Base-by-base conservation (phyloP, 2,888 invertebrate genomes). In the Cantharis rufa region DNA sequence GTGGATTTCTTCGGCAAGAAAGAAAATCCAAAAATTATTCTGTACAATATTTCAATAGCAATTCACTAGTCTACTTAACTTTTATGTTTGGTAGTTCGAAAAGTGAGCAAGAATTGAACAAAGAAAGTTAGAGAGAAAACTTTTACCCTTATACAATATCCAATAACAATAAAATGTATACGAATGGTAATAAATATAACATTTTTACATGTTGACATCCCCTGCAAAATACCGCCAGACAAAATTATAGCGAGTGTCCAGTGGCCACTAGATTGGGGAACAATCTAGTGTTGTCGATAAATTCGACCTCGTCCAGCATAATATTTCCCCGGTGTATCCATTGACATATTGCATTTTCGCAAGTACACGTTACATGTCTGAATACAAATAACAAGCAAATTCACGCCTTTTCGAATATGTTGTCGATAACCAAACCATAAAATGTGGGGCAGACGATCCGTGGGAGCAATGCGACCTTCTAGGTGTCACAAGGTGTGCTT, bases 271-370 rank as follows among this genome's bases (percentile, higher is more conserved):
- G 87, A 87, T 87, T 86, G 87, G 85, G 84, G 87, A 86, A 88
- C 87, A 87, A 88, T 88, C 87, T 87, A 87, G 85, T 85, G 84
- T 86, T 88, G 87, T 88, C 88, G 87, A 88, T 88, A 88, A 88
- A 88, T 85, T 86, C 85, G 85, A 84, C 81, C 82, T 83, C 83
- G 85, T 84, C 85, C 85, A 83, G 84, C 84, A 86, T 87, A 88
- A 88, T 88, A 88, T 88, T 88, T 88, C 88, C 88, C 88, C 82
- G 80, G 86, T 85, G 86, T 84, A 83, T 83, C 81, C 82, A 80
- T 84, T 85, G 84, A 85, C 85, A 85, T 87, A 87, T 87, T 86
- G 86, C 86, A 86, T 85, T 86, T 87, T 87, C 86, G 82, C 86
- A 84, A 85, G 83, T 82, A 77, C 79, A 76, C 69, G 76, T 73